A percentile compares a stretch with the other conserved stretches of the same genome.
phyloP scores from a whole-genome alignment of 1,140 invertebrate species.

The Pseudomyrmex pallidus region DNA sequence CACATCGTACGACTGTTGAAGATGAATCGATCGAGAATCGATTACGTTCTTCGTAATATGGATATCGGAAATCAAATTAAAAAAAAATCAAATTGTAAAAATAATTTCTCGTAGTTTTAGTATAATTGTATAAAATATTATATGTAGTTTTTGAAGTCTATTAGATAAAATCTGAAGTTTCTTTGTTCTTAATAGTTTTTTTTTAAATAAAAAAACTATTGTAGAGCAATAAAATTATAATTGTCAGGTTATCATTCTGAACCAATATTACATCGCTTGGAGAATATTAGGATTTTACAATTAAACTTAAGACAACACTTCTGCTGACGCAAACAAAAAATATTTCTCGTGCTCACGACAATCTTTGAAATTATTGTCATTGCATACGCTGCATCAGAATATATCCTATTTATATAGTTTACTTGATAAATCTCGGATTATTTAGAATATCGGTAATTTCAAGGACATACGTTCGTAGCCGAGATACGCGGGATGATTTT shows the following conservation, averaged over 20 bases:
- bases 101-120: too few relatives aligned
- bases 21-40: neutral
- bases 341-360: neutral
- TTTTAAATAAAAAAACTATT: too few relatives aligned
- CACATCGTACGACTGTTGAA: neutral
- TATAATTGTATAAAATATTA: too few relatives aligned
- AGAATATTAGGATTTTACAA: conserved; percentile 13
- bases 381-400: neutral
- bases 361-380: conserved; percentile 62
- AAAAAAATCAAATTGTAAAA: too few relatives aligned
- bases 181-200: too few relatives aligned
- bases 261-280: neutral
- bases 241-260: too few relatives aligned
- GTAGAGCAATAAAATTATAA: too few relatives aligned
- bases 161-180: too few relatives aligned
- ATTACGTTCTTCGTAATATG: neutral
- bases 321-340: neutral
- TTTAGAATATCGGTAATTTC: conserved; percentile 51
- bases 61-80: too few relatives aligned
- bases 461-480: conserved; percentile 19
- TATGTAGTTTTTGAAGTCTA: too few relatives aligned
- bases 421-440: conserved; percentile 2
- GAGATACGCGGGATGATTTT: conserved; percentile 21
- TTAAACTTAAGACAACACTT: neutral
- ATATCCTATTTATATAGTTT: neutral